Evolutionary conservation across 1,140 invertebrate genomes (phyloP), one percentile per base, ranked within the genome.

Genomic region (Musca vetustissima): DNA sequence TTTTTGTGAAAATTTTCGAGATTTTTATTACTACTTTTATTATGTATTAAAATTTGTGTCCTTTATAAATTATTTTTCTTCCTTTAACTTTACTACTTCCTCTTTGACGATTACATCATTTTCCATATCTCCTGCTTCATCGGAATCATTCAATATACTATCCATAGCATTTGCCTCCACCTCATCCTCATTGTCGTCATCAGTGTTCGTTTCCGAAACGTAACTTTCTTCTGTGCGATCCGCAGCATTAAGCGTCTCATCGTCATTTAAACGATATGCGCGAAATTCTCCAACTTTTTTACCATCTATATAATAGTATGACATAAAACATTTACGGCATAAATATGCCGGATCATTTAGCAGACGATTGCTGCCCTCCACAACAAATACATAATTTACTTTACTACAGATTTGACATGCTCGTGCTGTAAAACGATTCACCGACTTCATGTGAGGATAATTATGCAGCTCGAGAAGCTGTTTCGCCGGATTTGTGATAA

Each of bases 301-400:
- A 0, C 86, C 86, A 68, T 89, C 80, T 0, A 86, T 79, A 71
- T 91, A 92, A 73, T 90, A 85, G 70, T 88, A 92, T 0, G 86
- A 85, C 32, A 85, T 83, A 66, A 90, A 88, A 74, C 91, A 92
- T 0, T 74, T 80, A 3, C 88, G 85, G 73, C 90, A 92, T 67
- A 91, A 86, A 74, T 86, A 90, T 8, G 87, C 85, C 13, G 89
- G 88, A 80, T 90, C 87, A 73, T 89, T 87, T 2, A 90, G 87
- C 49, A 91, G 83, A 19, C 86, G 78, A 7, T 84, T 78, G 64
- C 87, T 88, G 2, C 87, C 83, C 0, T 77, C 81, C 0, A 88
- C 86, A 43, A 90, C 83, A 86, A 89, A 92, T 47, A 85, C 83
- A 43, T 86, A 87, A 8, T 82, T 72, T 15, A 76, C 77, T 1